Base-by-base conservation (phyloP, 2,113 vertebrate genomes). In the Circaetus cinerascens region DNA sequence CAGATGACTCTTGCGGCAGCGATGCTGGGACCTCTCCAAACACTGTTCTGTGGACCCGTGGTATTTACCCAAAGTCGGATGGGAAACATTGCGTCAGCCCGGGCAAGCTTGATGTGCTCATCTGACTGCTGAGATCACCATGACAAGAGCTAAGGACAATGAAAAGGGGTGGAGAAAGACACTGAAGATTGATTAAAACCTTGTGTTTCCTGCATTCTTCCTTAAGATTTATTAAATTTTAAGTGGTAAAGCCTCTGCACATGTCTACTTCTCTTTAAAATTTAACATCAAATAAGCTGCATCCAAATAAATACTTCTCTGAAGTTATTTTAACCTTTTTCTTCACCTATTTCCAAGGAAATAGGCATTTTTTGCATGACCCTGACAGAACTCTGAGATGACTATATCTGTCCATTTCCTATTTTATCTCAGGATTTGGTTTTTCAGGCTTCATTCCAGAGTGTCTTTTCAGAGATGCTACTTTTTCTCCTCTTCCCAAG, bases 1-100 rank as follows among this genome's bases (percentile, higher is more conserved):
- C 53, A 26, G 36, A 27, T 0, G 5, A 59, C 34, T 51, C 6
- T 17, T 48, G 30, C 1, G 1, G 36, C 14, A 38, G 26, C 2
- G 13, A 53, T 46, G 19, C 23, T 40, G 38, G 3, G 17, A 23
- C 6, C 30, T 41, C 14, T 25, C 36, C 36, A 71, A 36, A 55
- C 29, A 15, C 26, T 36, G 3, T 17, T 45, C 29, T 25, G 32
- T 17, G 27, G 29, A 60, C 34, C 29, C 3, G 0, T n/a, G 38
- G 13, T 55, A 53, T 50, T 77, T 36, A 66, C 25, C 48, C 10
- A 14, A 36, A 57, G 9, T 59, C 34, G 7, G 36, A 67, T 20
- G 29, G 38, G 32, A 72, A 84, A 53, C 18, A 8, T 15, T 48
- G 14, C 25, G 40, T 51, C 36, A 48, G 41, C 20, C 12, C 7